Percentiles rank a stretch among this genome's conserved stretches.
These are phyloP conservation scores for Leucozona laternaria DNA, from an alignment of 2,888 invertebrate genomes.

Conservation along the genomic window DNA sequence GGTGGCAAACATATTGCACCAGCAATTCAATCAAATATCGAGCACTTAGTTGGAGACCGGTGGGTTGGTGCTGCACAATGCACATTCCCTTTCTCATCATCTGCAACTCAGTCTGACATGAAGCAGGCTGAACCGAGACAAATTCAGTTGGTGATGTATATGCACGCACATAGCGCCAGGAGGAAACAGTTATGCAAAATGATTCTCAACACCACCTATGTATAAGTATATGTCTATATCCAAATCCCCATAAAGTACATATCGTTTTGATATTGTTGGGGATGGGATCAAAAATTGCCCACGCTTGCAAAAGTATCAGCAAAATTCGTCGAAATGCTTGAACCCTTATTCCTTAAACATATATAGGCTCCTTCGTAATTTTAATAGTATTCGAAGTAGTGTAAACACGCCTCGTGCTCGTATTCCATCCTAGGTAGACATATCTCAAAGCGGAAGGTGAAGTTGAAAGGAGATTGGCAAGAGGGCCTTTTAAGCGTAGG, in stretches of 20 bases:
- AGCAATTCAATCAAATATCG: constrained; percentile 8
- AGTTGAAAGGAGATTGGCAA: background rate
- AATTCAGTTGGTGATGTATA: background rate
- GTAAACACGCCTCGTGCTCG: constrained; percentile 23
- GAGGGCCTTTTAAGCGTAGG: background rate
- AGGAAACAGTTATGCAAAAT: background rate
- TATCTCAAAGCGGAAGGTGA: background rate
- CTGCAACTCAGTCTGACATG: background rate
- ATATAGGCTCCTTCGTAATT: background rate
- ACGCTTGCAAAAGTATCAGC: constrained; percentile 12
- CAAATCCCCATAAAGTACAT: background rate
- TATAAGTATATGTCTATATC: background rate
- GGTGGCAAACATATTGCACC: background rate
- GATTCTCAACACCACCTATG: too few species aligned
- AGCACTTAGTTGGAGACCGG: background rate
- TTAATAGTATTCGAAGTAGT: constrained; percentile 20
- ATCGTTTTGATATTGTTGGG: background rate
- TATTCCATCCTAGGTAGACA: background rate
- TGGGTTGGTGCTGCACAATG: background rate
- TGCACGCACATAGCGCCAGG: background rate
- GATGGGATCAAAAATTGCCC: constrained; percentile 16
- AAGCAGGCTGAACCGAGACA: background rate
- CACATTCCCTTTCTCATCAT: background rate
- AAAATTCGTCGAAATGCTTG: background rate
- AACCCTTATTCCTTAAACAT: background rate